Conservation (phyloP, 2,113 vertebrate genomes). For the Aepyceros melampus region DNA sequence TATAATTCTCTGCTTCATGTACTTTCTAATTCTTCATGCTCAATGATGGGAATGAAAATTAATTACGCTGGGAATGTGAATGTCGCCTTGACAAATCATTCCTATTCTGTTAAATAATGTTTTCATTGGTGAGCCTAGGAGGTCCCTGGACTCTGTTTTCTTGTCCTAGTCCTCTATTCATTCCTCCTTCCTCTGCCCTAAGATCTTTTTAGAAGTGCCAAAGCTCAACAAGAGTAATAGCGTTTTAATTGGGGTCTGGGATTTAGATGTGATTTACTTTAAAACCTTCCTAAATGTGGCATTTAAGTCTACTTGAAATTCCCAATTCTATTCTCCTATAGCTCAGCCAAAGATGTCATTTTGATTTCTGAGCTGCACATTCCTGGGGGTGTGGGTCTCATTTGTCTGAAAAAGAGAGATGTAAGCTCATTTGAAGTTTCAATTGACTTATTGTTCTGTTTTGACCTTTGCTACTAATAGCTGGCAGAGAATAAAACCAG, state of each 20-base stretch:
- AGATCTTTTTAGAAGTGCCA: conserved; percentile 20
- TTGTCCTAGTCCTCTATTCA: not conserved
- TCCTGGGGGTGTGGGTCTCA: conserved; percentile 28
- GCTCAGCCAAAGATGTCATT: not conserved
- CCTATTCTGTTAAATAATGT: conserved; percentile 35
- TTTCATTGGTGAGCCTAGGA: not conserved
- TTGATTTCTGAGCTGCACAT: conserved; percentile 54
- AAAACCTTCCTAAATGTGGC: conserved; percentile 15
- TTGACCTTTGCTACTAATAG: conserved; percentile 57
- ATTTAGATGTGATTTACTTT: conserved; percentile 44
- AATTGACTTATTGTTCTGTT: conserved; percentile 43
- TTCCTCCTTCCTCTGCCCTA: not conserved
- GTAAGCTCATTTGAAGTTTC: conserved; percentile 47
- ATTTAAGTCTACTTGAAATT: conserved; percentile 16
- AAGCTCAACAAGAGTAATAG: conserved; percentile 32
- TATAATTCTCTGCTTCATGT: conserved; percentile 41
- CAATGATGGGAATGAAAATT: conserved; percentile 59
- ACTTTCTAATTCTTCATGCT: conserved; percentile 63
- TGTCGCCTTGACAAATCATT: conserved; percentile 31
- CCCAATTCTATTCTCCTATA: not conserved
- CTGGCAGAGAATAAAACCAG: conserved; percentile 51
- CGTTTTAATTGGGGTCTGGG: conserved; percentile 28
- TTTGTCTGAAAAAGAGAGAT: conserved; percentile 47
- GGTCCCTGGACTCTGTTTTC: not conserved
- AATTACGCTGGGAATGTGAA: conserved; percentile 49